These are phyloP conservation scores for Lottia gigantea DNA, from an alignment of 2,888 invertebrate genomes.

Conservation along the genomic window DNA sequence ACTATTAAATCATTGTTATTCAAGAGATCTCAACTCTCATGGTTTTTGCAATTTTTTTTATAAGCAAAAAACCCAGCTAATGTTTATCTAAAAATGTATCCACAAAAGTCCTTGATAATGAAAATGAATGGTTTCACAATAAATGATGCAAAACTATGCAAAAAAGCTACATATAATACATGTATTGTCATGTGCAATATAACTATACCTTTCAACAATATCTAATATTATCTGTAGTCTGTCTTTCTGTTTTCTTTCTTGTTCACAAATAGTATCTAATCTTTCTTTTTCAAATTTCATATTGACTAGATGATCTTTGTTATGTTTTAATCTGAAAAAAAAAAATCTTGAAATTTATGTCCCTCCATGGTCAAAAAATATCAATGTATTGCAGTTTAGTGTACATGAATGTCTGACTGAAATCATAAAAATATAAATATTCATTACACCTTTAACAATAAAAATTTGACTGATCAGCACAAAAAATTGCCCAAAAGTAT, in stretches of 20 bases:
- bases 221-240: conserved; percentile 78
- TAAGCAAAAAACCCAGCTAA: background rate
- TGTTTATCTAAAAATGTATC: background rate
- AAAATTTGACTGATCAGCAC: too few species aligned
- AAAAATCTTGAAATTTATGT: background rate
- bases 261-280: conserved; percentile 76
- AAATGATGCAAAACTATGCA: background rate
- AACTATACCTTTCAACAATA: conserved; percentile 73
- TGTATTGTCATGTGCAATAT: too few species aligned
- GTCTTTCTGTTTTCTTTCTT: conserved; percentile 80
- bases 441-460: too few species aligned
- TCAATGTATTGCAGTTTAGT: too few species aligned
- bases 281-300: conserved; percentile 83
- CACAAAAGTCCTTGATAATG: too few species aligned
- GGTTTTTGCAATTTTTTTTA: too few species aligned
- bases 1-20: too few species aligned
- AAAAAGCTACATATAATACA: background rate
- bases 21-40: too few species aligned
- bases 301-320: conserved; percentile 82
- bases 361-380: too few species aligned
- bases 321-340: conserved; percentile 74
- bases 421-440: too few species aligned
- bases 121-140: background rate
- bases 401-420: too few species aligned
- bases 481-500: too few species aligned